Percentiles rank a stretch among this genome's conserved stretches.
phyloP scores from a whole-genome alignment of 1,140 invertebrate genomes.

The Bombus terrestris region DNA sequence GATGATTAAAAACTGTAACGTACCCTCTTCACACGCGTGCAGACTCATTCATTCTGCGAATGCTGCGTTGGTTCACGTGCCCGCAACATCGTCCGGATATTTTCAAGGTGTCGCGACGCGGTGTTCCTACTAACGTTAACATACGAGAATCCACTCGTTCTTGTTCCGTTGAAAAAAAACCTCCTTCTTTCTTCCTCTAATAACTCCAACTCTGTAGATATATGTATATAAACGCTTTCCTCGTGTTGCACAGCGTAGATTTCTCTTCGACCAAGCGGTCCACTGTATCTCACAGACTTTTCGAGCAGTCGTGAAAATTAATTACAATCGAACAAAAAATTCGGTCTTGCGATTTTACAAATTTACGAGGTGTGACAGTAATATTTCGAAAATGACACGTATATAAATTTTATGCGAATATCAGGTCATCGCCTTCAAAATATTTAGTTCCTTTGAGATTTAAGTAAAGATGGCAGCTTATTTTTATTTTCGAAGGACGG shows the following conservation, averaged over 20 bases:
- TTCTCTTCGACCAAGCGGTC: background rate
- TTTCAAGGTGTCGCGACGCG: background rate
- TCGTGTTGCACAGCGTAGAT: background rate
- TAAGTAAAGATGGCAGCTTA: too few species aligned
- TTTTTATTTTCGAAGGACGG: too few species aligned
- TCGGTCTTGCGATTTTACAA: background rate
- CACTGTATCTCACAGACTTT: background rate
- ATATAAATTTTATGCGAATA: too few species aligned
- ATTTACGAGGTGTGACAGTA: background rate
- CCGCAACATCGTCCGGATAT: background rate
- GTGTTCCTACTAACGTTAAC: background rate
- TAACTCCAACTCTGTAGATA: background rate
- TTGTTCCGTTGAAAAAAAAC: background rate
- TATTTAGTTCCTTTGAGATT: too few species aligned
- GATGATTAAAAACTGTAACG: background rate
- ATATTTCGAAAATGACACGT: background rate
- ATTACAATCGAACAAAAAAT: background rate
- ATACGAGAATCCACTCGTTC: background rate
- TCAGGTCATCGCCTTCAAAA: too few species aligned
- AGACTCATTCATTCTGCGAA: conserved; percentile 2
- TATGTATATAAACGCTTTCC: background rate
- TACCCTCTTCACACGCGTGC: background rate
- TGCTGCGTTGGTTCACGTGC: background rate
- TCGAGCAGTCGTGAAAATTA: background rate
- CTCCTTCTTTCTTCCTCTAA: background rate